Base-by-base conservation (phyloP, 2,888 invertebrate species). In the Plagodis pulveraria region DNA sequence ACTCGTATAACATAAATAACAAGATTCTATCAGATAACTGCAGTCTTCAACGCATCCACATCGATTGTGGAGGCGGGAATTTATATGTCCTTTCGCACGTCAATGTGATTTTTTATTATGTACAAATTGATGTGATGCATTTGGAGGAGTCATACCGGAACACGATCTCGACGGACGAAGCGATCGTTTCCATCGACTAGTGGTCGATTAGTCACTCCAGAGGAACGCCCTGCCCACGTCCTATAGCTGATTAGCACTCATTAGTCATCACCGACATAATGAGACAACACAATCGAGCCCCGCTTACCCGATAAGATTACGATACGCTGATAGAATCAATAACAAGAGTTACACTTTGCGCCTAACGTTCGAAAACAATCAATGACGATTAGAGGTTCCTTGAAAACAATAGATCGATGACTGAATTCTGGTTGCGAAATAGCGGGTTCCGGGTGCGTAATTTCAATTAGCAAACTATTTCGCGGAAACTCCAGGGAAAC, bases 181-280 rank as follows among this genome's bases (percentile, higher is more conserved):
- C 73, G 76, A 77, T 76, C 73, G 73, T 70, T 77, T 73, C 74
- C 72, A 80, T 75, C 73, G 72, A 66, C 64, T 49, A 60, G 65
- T 36, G 59, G 55, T 62, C 52, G 64, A 65, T 90, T 90, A 91
- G 68, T 90, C 90, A 91, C 66, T 59, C 12, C 67, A 67, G 79
- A 83, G 87, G 87, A 89, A 88, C 85, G 91, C 85, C 85, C 83
- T 76, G 71, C 58, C 76, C 73, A 68, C 73, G 84, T 83, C 87
- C 84, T 84, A 82, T 79, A 64, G 74, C 81, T 86, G 88, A 89
- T 89, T 87, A 89, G 73, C 76, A 78, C 78, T 79, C 77, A 80
- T 91, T 89, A 87, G 81, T 89, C 91, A 89, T 84, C 79, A 76
- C 75, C 76, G 76, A 74, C 73, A 61, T 81, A 84, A 87, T 87